These are phyloP conservation scores for Microcaecilia unicolor DNA, from an alignment of 2,797 vertebrate species.

Conservation along the genomic window DNA sequence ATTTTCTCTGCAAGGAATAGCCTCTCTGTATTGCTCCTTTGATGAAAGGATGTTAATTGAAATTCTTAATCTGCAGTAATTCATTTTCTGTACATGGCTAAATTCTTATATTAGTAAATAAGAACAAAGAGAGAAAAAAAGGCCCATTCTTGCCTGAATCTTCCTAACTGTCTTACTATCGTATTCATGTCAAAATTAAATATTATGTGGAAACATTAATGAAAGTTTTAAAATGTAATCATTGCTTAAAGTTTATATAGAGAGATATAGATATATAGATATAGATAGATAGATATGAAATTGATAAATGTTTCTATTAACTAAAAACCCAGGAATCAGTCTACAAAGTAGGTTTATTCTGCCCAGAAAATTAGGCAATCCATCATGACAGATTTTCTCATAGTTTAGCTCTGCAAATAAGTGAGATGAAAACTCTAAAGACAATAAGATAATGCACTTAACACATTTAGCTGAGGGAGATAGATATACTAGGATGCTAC, in stretches of 20 bases:
- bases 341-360: constrained; percentile 92
- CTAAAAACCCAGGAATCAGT: constrained; percentile 95
- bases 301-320: constrained; percentile 96
- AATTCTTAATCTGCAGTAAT: constrained; percentile 34
- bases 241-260: constrained; percentile 72
- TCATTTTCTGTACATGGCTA: constrained; percentile 25
- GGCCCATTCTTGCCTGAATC: constrained; percentile 20
- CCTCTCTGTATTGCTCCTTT: constrained; percentile 25
- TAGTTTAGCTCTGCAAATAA: constrained; percentile 68
- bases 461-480: constrained; percentile 63
- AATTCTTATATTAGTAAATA: constrained; percentile 11
- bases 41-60: constrained; percentile 37
- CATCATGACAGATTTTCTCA: constrained; percentile 93
- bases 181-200: constrained; percentile 82
- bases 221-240: constrained; percentile 89
- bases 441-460: constrained; percentile 69
- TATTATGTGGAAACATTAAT: constrained; percentile 75
- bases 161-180: constrained; percentile 41
- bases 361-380: constrained; percentile 95
- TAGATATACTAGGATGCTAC: constrained; percentile 57
- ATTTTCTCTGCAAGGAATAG: constrained; percentile 29
- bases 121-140: constrained; percentile 15
- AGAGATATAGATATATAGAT: too few species aligned
- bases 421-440: constrained; percentile 70
- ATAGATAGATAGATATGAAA: too few species aligned